Evolutionary conservation across 2,888 invertebrate genomes (phyloP), one percentile per base, ranked within the genome.

Genomic region (Stenolophus ochropezus): DNA sequence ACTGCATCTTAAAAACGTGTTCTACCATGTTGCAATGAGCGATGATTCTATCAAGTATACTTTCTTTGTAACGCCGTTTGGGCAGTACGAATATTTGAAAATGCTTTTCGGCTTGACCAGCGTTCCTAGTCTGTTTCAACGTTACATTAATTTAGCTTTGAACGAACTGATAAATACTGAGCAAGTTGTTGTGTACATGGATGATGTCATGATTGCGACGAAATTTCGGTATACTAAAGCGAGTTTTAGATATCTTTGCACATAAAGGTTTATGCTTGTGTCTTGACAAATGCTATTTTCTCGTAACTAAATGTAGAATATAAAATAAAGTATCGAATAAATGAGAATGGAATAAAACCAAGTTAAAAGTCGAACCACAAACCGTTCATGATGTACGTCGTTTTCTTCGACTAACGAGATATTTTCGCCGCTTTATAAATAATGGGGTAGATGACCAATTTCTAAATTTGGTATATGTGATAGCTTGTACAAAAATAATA

Each of bases 81-180:
- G 85, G 1, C 85, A 85, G 20, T 85, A 74, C 51, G 84, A 85
- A 74, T 85, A 81, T 20, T 4, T 80, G 2, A 77, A 51, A 14
- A 84, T 86, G 84, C 84, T 85, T 0, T 85, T 85, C 25, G 84
- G 85, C 1, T 69, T 86, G 11, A 79, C 79, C 11, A 86, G 84
- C 53, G 83, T 84, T 14, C 84, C 85, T 1, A 77, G 84, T 14
- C 80, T 82, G 2, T 85, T 85, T 47, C 79, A 81, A n/a, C 47
- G 82, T 18, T 82, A 73, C 21, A 71, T 73, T 33, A 69, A 42
- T 21, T 3, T 18, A 0, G 47, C 75, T 2, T 49, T 82, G 14
- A 6, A 0, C 1, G 78, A 82, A 27, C 21, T 82, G 0, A 69
- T 82, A 6, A 16, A 16, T 11, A 6, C 42, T 0, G 20, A 33